A percentile compares a stretch with the other conserved stretches of the same genome.
These are phyloP conservation scores for Naja naja DNA, from an alignment of 2,113 vertebrate species.

Conservation along the genomic window DNA sequence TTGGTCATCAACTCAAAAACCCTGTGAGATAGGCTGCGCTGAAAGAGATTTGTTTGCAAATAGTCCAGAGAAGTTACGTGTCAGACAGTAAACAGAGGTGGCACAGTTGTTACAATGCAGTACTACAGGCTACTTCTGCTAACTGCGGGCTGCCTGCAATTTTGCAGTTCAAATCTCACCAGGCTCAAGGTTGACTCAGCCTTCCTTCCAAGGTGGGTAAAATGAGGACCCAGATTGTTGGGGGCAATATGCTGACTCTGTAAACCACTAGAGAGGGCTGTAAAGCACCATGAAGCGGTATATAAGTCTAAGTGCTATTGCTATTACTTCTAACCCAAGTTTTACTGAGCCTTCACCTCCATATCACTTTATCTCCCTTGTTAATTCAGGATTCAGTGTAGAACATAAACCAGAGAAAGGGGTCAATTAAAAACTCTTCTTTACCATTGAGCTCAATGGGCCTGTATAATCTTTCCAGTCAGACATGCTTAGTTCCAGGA, in stretches of 20 bases:
- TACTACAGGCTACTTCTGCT: too few species aligned
- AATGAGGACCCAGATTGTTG: too few species aligned
- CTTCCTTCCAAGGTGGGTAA: too few species aligned
- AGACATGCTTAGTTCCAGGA: neutral
- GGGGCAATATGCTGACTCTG: too few species aligned
- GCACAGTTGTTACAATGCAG: too few species aligned
- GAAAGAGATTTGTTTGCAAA: neutral
- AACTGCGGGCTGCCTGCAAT: too few species aligned
- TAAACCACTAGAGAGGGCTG: too few species aligned
- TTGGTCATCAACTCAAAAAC: neutral
- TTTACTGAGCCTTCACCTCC: neutral
- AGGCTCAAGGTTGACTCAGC: too few species aligned
- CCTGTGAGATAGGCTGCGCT: neutral
- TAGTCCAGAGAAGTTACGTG: rapidly evolving
- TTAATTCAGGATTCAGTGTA: neutral
- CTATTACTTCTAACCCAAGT: neutral
- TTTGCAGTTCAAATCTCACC: too few species aligned
- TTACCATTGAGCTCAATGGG: neutral
- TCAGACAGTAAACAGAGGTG: too few species aligned
- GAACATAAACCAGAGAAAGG: neutral
- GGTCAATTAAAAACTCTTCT: neutral
- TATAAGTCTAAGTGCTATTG: too few species aligned
- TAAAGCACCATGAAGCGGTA: too few species aligned
- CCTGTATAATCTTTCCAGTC: neutral
- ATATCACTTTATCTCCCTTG: neutral